Evolutionary conservation across 2,797 vertebrate species (phyloP).

Genomic region (Brachymystax lenok): DNA sequence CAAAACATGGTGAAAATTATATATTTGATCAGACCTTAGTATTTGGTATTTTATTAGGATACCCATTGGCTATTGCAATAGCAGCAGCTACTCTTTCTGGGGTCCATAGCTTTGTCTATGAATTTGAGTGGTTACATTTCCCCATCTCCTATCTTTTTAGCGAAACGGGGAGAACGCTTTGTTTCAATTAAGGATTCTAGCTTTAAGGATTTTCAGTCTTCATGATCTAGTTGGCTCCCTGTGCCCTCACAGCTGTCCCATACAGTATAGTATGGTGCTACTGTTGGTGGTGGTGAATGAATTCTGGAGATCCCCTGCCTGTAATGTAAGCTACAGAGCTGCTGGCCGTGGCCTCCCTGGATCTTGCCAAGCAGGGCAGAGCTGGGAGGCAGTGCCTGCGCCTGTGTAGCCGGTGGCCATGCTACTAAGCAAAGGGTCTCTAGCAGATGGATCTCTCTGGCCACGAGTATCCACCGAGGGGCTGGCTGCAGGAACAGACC

Average conservation of each 20-base stretch:
- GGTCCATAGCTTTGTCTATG: too few relatives aligned
- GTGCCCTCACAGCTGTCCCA: constrained; percentile 26
- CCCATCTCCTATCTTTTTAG: too few relatives aligned
- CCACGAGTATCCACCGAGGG: constrained; percentile 18
- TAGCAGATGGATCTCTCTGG: constrained; percentile 58
- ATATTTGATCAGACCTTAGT: too few relatives aligned
- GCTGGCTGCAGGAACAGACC: constrained; percentile 14
- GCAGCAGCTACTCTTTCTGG: too few relatives aligned
- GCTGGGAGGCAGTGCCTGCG: constrained; percentile 44
- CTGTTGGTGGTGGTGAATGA: constrained; percentile 43
- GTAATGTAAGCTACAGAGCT: constrained; percentile 59
- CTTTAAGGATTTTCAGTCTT: constrained; percentile 21
- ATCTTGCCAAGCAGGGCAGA: constrained; percentile 64
- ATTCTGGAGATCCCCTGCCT: constrained; percentile 62
- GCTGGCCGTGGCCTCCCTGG: constrained; percentile 38
- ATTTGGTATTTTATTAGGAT: too few relatives aligned
- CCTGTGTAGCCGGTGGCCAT: neutral
- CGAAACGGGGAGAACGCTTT: too few relatives aligned
- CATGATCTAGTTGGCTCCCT: constrained; percentile 8
- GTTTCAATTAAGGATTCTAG: too few relatives aligned
- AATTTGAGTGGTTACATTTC: too few relatives aligned
- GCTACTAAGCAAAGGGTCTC: constrained; percentile 27
- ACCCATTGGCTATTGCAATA: too few relatives aligned
- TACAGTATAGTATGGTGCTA: constrained; percentile 31
- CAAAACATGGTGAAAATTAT: too few relatives aligned